Evolutionary conservation across 2,888 invertebrate species (phyloP).

Genomic region (Nephrotoma appendiculata): DNA sequence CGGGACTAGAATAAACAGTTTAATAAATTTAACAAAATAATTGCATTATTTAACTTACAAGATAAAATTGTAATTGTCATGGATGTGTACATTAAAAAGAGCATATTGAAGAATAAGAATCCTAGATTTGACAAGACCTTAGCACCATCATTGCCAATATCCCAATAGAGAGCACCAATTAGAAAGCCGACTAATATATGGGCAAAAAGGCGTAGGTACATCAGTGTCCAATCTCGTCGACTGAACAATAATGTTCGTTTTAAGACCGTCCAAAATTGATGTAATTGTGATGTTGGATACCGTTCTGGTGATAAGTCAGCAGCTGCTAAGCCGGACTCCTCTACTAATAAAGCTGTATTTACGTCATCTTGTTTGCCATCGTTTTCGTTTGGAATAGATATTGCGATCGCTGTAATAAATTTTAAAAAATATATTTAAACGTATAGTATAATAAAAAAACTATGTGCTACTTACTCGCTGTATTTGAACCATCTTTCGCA

Average conservation of each 20-base stretch:
- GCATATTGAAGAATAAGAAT: conserved; percentile 95
- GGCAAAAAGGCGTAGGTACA: conserved; percentile 86
- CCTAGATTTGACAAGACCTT: conserved; percentile 94
- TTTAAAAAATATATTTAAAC: conserved; percentile 1
- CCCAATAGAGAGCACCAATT: conserved; percentile 89
- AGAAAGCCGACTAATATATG: conserved; percentile 86
- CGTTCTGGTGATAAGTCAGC: conserved; percentile 42
- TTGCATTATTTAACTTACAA: conserved; percentile 45
- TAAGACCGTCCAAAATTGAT: conserved; percentile 78
- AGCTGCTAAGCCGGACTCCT: conserved; percentile 34
- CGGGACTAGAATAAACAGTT: conserved; percentile 50
- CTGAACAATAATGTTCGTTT: conserved; percentile 74
- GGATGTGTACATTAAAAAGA: conserved; percentile 98
- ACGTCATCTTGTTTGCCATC: conserved; percentile 54
- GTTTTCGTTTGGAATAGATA: conserved; percentile 35
- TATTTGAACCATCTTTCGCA: conserved; percentile 37
- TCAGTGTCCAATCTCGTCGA: conserved; percentile 83
- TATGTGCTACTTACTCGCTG: background rate
- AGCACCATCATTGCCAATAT: conserved; percentile 90
- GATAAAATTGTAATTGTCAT: conserved; percentile 98
- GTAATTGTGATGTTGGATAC: conserved; percentile 69
- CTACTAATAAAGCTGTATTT: conserved; percentile 52
- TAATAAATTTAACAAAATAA: background rate
- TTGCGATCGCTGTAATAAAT: conserved; percentile 35
- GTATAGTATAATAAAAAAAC: background rate